Base-by-base conservation (phyloP, 92 coral and sea anemone species). In the Scolanthus callimorphus region DNA sequence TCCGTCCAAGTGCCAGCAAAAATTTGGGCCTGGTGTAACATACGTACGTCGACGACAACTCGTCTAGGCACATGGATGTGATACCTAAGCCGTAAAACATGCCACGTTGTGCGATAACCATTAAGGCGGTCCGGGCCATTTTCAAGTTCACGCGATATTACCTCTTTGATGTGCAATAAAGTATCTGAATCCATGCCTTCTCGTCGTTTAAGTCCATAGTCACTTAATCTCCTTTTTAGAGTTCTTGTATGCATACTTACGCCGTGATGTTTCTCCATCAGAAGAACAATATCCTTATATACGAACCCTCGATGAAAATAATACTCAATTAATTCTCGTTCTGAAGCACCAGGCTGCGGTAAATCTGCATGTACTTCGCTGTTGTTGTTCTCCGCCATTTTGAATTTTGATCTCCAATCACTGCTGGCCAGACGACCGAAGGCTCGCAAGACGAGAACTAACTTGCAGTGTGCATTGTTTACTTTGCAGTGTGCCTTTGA, bases 1-100 rank as follows among this genome's bases (percentile, higher is more conserved):
- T 24, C 78, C 88, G 31, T 80, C 85, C n/a, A 76, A 20, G 59
- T 85, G 88, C 88, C 95, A 76, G 50, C 75, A 49, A 56, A 71
- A 73, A 21, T 79, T 84, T 9, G 86, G 75, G n/a, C 83, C 83
- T 4, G 74, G 45, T 27, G 79, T 49, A 4, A 53, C 67, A 29
- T 63, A 73, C 41, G 80, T 73, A 34, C 80, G 80, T 17, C 82
- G 68, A 31, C 63, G 68, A 65, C 65, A 69, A 56, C 53, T 59
- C n/a, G 61, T 4, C 15, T 46, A 63, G 41, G 76, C 27, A 59
- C 76, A 51, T 67, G 66, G 23, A 66, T 66, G 54, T 75, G 82
- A 49, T 67, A 69, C 22, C 75, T 60, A 20, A 75, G 34, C 48
- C 76, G 48, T 62, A 75, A 45, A 26, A 75, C 66, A 59, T 75